Base-by-base conservation (phyloP, 2,113 vertebrate species). In the Xiphophorus maculatus region DNA sequence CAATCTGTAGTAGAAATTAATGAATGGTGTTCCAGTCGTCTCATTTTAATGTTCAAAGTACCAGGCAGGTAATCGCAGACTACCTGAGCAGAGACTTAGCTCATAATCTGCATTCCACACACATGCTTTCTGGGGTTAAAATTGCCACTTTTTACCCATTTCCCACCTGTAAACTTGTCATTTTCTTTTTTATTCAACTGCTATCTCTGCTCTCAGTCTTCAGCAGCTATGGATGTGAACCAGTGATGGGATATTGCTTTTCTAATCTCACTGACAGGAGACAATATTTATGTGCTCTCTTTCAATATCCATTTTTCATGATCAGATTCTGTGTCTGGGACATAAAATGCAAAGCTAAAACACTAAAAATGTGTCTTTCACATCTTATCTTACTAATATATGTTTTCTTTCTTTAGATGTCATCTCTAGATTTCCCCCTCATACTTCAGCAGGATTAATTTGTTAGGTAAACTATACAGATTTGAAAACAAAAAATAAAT, bases 191-290 rank as follows among this genome's bases (percentile, higher is more conserved):
- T 22, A 1, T 37, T 11, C 73, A 64, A 22, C 58, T 71, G 7
- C 68, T 79, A 66, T 81, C 76, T 74, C 71, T 60, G 70, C 48
- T 51, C 66, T 76, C 69, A 58, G 37, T 67, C 33, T 83, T 69
- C 63, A 60, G 64, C 71, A 83, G 63, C 81, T n/a, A 48, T 76
- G 77, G 79, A 80, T 91, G 81, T 76, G 76, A 67, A 76, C 79
- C 58, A 70, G 81, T 58, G 65, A 85, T 88, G 81, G 86, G 87
- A 92, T 95, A 94, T 93, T 94, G 94, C 88, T 93, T 94, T 93
- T 93, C 80, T 94, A 94, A 93, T 94, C 91, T 93, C 88, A 88
- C 92, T 93, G 90, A 93, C 90, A 87, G 79, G 82, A 84, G 90
- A 91, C 84, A 90, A 92, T 91, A 93, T 92, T 92, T 93, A 87